Evolutionary conservation across 2,113 vertebrate genomes (phyloP).

Genomic region (Callaeas wilsoni): DNA sequence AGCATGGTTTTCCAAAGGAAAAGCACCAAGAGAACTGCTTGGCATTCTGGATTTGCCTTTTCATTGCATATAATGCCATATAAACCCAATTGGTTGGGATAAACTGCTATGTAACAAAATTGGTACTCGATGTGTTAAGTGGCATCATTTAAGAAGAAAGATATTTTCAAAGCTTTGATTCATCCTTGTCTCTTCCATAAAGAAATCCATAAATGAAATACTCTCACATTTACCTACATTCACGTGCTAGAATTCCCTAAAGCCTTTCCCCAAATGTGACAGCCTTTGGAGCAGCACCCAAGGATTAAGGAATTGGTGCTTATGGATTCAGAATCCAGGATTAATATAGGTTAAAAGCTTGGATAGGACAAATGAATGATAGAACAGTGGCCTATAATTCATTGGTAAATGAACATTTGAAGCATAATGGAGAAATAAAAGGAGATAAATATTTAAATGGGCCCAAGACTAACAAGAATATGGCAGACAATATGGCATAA

Average conservation of each 20-base stretch:
- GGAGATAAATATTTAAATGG: slow-evolving; percentile 43
- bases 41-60: neutral
- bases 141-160: neutral
- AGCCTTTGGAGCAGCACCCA: neutral
- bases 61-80: neutral
- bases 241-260: neutral
- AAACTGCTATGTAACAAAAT: neutral
- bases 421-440: slow-evolving; percentile 19
- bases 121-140: too few relatives aligned
- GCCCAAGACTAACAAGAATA: slow-evolving; percentile 54
- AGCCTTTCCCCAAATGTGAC: neutral
- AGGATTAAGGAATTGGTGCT: neutral
- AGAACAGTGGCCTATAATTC: slow-evolving; percentile 18
- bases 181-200: neutral
- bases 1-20: neutral
- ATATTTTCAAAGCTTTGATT: neutral
- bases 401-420: slow-evolving; percentile 29
- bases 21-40: neutral
- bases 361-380: neutral
- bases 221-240: neutral
- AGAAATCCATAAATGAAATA: neutral
- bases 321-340: neutral
- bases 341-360: neutral
- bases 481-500: slow-evolving; percentile 53
- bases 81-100: neutral